Percentiles rank a stretch among this genome's conserved stretches.
Conservation (phyloP, 1,140 invertebrate species). For the Drosophila malerkotliana region DNA sequence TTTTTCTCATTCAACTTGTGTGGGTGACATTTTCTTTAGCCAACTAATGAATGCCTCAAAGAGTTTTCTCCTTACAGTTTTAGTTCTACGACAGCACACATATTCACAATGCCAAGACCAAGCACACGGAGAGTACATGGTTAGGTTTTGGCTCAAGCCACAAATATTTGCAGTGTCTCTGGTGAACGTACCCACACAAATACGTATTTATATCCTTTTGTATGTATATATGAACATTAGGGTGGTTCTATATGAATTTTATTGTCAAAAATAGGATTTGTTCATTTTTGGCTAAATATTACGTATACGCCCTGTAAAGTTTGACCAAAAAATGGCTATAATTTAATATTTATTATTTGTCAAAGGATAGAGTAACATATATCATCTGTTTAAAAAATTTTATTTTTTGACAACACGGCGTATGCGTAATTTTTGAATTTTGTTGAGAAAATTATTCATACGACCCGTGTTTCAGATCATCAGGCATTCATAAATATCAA, state of each 20-base stretch:
- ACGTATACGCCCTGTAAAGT: too few species aligned
- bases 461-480: neutral
- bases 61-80: conserved; percentile 49
- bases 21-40: conserved; percentile 54
- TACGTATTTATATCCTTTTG: neutral
- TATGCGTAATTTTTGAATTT: neutral
- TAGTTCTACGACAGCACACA: conserved; percentile 41
- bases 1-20: conserved; percentile 27
- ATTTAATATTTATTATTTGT: too few species aligned
- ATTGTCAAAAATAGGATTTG: too few species aligned
- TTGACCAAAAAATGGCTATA: too few species aligned
- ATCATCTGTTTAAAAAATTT: too few species aligned
- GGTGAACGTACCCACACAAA: conserved; percentile 12
- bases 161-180: conserved; percentile 50
- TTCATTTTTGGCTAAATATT: too few species aligned
- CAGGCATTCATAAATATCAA: too few species aligned
- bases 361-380: too few species aligned
- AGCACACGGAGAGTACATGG: conserved; percentile 27
- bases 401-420: neutral
- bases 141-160: conserved; percentile 34
- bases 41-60: conserved; percentile 62
- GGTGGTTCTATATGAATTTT: neutral
- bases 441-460: neutral
- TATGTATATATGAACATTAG: neutral
- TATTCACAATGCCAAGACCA: conserved; percentile 7